Evolutionary conservation across 2,113 vertebrate genomes (phyloP), one percentile per base, ranked within the genome.

Genomic region (Lampris incognitus): DNA sequence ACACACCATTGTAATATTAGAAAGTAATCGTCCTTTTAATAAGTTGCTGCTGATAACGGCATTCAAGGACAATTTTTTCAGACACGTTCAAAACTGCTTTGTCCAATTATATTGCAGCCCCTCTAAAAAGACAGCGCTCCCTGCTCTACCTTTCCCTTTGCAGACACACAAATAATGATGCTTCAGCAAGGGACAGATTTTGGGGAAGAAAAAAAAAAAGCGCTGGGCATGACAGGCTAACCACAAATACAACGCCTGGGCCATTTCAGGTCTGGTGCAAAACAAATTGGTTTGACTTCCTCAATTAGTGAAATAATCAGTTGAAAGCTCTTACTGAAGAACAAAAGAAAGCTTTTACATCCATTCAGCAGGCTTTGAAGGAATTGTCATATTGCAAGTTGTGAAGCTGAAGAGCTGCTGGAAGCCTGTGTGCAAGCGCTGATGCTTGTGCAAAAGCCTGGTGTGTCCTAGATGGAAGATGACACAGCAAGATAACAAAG

Each of bases 381-480:
- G 4, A 6, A 69, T 65, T 24, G 76, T 11, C 39, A 62, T 41
- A 52, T 55, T 69, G 52, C 7, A n/a, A 71, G 79, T 66, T 42
- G 72, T 72, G 66, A 70, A 86, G 79, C 65, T 77, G 70, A 81
- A 72, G 85, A 73, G 82, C 73, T 74, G 82, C 76, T 81, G 81
- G 83, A 86, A 86, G 87, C 83, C 75, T 82, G 86, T 76, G 85
- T 85, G 88, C 81, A 84, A 85, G 79, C 71, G 72, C 84, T 66
- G 87, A 86, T 59, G 81, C 88, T 86, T 84, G 85, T 91, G 90
- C 85, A 87, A 87, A 86, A 88, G 91, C 87, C 90, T 44, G 77
- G 44, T 13, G 81, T 68, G 73, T 78, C 67, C 56, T 92, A 78
- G 9, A 66, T 60, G 51, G 38, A 65, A 58, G 0, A 84, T 1